Evolutionary conservation across 2,113 vertebrate genomes (phyloP).

Genomic region (Epinephelus moara): DNA sequence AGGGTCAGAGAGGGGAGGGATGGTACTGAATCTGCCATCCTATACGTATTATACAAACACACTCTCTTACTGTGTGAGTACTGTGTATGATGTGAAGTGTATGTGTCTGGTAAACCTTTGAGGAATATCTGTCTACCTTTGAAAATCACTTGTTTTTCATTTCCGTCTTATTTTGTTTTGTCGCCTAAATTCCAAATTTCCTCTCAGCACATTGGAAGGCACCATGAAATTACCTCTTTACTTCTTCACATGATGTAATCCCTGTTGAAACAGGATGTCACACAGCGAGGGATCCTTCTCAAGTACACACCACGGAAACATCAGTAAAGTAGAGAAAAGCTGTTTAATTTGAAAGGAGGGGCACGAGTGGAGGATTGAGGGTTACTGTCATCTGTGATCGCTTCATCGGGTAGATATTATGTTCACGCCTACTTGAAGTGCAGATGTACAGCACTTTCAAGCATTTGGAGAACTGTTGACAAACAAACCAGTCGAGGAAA

Average conservation of each 20-base stretch:
- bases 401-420: background rate
- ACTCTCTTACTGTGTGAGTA: background rate
- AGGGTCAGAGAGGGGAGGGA: no score
- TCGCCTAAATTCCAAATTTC: background rate
- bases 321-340: background rate
- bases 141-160: background rate
- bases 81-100: background rate
- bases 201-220: background rate
- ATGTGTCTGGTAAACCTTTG: background rate
- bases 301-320: background rate
- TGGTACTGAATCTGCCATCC: no score
- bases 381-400: background rate
- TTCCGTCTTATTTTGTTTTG: background rate
- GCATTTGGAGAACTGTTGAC: background rate
- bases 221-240: background rate
- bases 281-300: background rate
- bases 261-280: background rate
- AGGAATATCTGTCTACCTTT: background rate
- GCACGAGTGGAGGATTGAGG: no score
- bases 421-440: background rate
- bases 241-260: background rate
- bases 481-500: background rate
- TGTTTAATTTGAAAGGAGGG: background rate
- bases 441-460: background rate
- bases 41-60: background rate